Percentiles rank a stretch among this genome's conserved stretches.
phyloP scores from a whole-genome alignment of 2,113 vertebrate genomes.

The Sinocyclocheilus rhinocerous region DNA sequence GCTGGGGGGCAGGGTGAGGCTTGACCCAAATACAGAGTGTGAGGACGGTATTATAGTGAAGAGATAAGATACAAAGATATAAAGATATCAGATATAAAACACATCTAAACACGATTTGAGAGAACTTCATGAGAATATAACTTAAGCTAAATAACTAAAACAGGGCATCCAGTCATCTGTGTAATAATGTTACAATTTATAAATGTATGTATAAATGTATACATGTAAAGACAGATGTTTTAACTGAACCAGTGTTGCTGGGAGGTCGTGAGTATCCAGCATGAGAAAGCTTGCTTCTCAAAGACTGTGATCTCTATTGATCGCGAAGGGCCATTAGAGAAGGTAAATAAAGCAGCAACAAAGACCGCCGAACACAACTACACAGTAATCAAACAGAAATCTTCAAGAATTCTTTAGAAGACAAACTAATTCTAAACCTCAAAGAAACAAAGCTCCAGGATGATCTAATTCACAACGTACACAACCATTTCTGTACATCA shows the following conservation, averaged over 20 bases:
- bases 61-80: background rate
- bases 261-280: background rate
- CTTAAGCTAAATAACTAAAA: background rate
- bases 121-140: background rate
- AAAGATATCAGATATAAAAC: background rate
- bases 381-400: background rate
- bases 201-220: background rate
- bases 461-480: background rate
- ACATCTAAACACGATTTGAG: background rate
- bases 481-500: background rate
- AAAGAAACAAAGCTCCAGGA: background rate
- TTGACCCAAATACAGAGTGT: constrained; percentile 35
- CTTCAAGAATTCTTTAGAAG: background rate
- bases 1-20: constrained; percentile 20
- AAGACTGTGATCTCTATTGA: constrained; percentile 23
- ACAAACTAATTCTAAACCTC: background rate
- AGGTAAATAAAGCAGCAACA: constrained; percentile 15
- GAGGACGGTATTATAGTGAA: background rate
- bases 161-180: background rate
- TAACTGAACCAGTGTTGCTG: constrained; percentile 1
- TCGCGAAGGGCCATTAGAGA: constrained; percentile 14
- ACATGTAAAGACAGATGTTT: constrained; percentile 1
- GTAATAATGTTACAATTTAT: background rate
- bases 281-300: background rate
- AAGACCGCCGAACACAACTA: background rate